Conservation (phyloP, 2,888 invertebrate genomes). For the Orthosia cruda region DNA sequence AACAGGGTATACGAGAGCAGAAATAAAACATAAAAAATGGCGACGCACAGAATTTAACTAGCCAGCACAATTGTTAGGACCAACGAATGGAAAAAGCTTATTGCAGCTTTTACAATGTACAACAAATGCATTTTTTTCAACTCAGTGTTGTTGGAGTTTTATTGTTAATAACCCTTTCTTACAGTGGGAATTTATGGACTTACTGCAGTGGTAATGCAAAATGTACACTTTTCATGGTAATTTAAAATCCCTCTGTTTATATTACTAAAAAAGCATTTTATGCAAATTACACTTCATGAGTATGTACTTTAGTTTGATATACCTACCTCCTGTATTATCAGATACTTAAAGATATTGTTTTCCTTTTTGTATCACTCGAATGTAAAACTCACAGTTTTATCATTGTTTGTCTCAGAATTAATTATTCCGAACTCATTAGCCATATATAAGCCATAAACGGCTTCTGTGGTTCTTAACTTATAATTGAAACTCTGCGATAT, state of each 20-base stretch:
- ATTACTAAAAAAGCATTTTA: too few species aligned
- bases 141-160: conserved; percentile 17
- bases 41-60: conserved; percentile 32
- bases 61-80: conserved; percentile 30
- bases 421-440: too few species aligned
- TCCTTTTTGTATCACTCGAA: too few species aligned
- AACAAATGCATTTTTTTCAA: conserved; percentile 33
- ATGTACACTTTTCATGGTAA: not conserved
- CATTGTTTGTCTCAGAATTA: too few species aligned
- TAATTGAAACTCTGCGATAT: too few species aligned
- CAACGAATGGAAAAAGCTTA: conserved; percentile 50
- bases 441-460: too few species aligned
- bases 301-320: too few species aligned
- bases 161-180: conserved; percentile 30
- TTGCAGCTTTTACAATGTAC: conserved; percentile 37
- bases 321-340: too few species aligned
- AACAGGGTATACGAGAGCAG: not conserved
- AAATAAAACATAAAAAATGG: conserved; percentile 33
- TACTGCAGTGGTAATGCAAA: not conserved
- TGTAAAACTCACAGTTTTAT: too few species aligned
- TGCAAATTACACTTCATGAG: too few species aligned
- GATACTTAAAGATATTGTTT: too few species aligned
- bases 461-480: too few species aligned
- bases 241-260: not conserved
- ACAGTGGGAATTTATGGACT: conserved; percentile 2